Conservation (phyloP, 2,113 vertebrate genomes). For the Lepisosteus osseus region DNA sequence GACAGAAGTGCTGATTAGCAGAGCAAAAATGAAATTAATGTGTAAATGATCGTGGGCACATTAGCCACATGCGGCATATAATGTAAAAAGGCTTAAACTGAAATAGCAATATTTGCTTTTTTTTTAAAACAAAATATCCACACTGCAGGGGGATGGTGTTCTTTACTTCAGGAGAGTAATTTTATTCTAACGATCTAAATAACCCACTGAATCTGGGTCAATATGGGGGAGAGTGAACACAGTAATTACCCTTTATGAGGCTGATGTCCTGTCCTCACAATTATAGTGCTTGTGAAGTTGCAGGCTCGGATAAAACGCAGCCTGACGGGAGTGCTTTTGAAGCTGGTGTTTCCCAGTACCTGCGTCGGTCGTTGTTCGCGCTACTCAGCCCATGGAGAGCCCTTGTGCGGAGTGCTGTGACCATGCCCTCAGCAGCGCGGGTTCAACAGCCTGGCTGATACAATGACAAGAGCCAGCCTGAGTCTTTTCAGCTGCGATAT, state of each 20-base stretch:
- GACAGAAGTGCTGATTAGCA: too few relatives aligned
- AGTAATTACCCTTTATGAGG: neutral
- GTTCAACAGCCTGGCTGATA: neutral
- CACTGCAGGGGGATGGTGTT: too few relatives aligned
- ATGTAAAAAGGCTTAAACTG: too few relatives aligned
- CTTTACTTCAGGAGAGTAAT: neutral
- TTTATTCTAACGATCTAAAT: slow-evolving; percentile 2
- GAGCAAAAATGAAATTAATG: too few relatives aligned
- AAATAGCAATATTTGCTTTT: too few relatives aligned
- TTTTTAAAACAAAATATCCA: too few relatives aligned
- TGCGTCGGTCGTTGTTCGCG: neutral
- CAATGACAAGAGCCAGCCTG: neutral
- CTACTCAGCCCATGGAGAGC: neutral
- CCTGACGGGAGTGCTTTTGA: neutral
- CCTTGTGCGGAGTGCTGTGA: neutral
- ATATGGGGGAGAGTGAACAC: neutral
- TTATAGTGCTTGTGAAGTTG: neutral
- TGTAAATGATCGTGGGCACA: too few relatives aligned
- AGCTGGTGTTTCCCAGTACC: slow-evolving; percentile 1
- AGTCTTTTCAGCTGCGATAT: neutral
- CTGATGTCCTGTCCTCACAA: neutral
- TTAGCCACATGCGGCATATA: too few relatives aligned
- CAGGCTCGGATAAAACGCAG: too few relatives aligned
- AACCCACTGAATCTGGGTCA: neutral
- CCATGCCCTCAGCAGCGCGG: neutral